Conservation (phyloP, 2,888 invertebrate genomes). For the Catocala nupta region DNA sequence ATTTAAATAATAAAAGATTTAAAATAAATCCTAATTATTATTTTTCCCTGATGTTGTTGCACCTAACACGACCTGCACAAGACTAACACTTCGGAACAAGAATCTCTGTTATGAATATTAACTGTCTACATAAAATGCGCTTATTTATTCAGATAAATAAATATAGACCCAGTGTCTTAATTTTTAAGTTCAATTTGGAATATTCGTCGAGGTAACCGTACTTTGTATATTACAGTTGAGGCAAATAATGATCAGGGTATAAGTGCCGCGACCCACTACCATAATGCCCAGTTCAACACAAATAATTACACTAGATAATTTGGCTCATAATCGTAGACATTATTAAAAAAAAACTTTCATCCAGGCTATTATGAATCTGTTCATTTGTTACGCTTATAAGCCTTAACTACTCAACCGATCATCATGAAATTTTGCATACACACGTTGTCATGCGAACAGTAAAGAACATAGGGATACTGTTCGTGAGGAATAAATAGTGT, state of each 20-base stretch:
- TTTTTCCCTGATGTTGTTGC: not conserved
- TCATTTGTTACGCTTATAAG: too few relatives aligned
- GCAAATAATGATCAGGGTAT: not conserved
- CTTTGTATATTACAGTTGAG: conserved; percentile 2
- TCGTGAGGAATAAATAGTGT: too few relatives aligned
- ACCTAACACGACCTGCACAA: not conserved
- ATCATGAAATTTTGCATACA: too few relatives aligned
- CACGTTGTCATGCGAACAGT: too few relatives aligned
- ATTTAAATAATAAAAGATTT: not conserved
- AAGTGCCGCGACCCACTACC: conserved; percentile 4
- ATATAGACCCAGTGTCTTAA: not conserved
- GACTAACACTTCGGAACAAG: not conserved
- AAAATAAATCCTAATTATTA: not conserved
- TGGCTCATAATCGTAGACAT: not conserved
- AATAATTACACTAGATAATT: not conserved
- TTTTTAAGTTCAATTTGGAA: not conserved
- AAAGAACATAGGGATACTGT: too few relatives aligned
- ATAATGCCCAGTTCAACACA: not conserved
- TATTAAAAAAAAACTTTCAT: too few relatives aligned
- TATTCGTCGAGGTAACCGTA: not conserved
- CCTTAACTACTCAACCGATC: too few relatives aligned
- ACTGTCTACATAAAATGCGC: not conserved
- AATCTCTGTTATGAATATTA: not conserved
- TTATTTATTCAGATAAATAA: not conserved
- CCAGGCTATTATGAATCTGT: too few relatives aligned